Percentiles rank a stretch among this genome's conserved stretches.
Evolutionary conservation across 2,888 invertebrate genomes (phyloP).

Genomic region (Oxystoma pomonae): DNA sequence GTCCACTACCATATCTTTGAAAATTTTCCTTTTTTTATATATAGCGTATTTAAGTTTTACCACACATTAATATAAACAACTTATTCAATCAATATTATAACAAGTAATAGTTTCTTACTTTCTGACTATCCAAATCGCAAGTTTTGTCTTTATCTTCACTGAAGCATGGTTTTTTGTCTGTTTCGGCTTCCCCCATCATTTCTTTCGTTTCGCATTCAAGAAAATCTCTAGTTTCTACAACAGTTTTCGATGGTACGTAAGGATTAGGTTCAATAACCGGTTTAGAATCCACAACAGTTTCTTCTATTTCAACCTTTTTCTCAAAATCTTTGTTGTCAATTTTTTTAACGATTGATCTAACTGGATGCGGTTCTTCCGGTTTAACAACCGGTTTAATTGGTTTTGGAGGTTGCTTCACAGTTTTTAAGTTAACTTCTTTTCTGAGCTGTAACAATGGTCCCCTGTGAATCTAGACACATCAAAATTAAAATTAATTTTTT

Average conservation of each 20-base stretch:
- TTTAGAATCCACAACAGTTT: neutral
- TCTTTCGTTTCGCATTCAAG: neutral
- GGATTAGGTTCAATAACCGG: neutral
- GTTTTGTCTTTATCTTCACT: neutral
- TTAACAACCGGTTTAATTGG: constrained; percentile 48
- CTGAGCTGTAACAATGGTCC: constrained; percentile 13
- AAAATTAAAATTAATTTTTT: too few relatives aligned
- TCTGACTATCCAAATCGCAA: neutral
- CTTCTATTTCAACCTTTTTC: neutral
- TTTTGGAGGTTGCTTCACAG: constrained; percentile 31
- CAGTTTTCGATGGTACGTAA: neutral
- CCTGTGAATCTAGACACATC: constrained; percentile 6
- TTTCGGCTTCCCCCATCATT: neutral
- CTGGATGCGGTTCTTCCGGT: constrained; percentile 48
- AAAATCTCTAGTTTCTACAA: neutral
- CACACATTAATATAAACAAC: too few relatives aligned
- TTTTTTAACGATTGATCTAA: constrained; percentile 59
- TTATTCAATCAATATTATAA: too few relatives aligned
- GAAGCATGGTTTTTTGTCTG: too few relatives aligned
- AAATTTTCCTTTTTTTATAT: too few relatives aligned
- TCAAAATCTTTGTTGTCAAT: constrained; percentile 49
- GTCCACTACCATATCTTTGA: too few relatives aligned
- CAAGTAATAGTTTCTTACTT: too few relatives aligned
- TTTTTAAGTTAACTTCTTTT: constrained; percentile 15
- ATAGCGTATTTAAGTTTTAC: too few relatives aligned